These are phyloP conservation scores for Campoplex nolae DNA, from an alignment of 2,888 invertebrate genomes.

Conservation along the genomic window DNA sequence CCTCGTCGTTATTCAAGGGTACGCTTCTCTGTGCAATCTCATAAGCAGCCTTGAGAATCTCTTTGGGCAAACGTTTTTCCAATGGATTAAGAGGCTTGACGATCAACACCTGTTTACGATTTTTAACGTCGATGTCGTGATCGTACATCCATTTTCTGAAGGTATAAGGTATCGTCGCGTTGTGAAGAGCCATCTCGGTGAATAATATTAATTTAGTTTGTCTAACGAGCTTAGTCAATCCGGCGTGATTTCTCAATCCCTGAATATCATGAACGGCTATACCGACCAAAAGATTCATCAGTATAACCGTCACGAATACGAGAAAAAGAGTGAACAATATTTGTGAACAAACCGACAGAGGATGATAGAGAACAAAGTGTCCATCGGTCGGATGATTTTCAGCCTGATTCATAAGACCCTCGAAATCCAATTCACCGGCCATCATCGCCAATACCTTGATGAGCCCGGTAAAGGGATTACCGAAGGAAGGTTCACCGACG, in stretches of 20 bases:
- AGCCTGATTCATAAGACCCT: slow-evolving; percentile 80
- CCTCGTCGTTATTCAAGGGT: slow-evolving; percentile 75
- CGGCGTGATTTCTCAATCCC: slow-evolving; percentile 85
- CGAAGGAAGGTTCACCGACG: slow-evolving; percentile 81
- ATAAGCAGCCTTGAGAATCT: slow-evolving; percentile 84
- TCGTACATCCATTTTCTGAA: slow-evolving; percentile 83
- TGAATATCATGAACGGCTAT: slow-evolving; percentile 84
- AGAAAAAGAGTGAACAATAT: slow-evolving; percentile 83
- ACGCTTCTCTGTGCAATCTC: slow-evolving; percentile 84
- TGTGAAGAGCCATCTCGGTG: slow-evolving; percentile 84
- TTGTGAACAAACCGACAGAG: slow-evolving; percentile 81
- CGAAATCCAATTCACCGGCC: slow-evolving; percentile 83
- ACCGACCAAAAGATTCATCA: slow-evolving; percentile 84
- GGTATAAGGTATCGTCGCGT: slow-evolving; percentile 82
- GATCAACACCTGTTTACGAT: slow-evolving; percentile 83
- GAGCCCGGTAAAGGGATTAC: slow-evolving; percentile 82
- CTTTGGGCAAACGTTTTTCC: slow-evolving; percentile 84
- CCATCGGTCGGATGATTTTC: slow-evolving; percentile 74
- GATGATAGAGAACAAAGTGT: slow-evolving; percentile 81
- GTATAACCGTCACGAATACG: slow-evolving; percentile 83
- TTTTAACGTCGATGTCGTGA: slow-evolving; percentile 83
- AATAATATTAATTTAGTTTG: slow-evolving; percentile 85
- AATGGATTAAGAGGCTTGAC: slow-evolving; percentile 85
- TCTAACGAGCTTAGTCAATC: slow-evolving; percentile 84
- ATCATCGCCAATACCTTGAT: slow-evolving; percentile 84